Conservation (phyloP, 35 echinoderm and acorn worm genomes). For the Ptychodera flava region DNA sequence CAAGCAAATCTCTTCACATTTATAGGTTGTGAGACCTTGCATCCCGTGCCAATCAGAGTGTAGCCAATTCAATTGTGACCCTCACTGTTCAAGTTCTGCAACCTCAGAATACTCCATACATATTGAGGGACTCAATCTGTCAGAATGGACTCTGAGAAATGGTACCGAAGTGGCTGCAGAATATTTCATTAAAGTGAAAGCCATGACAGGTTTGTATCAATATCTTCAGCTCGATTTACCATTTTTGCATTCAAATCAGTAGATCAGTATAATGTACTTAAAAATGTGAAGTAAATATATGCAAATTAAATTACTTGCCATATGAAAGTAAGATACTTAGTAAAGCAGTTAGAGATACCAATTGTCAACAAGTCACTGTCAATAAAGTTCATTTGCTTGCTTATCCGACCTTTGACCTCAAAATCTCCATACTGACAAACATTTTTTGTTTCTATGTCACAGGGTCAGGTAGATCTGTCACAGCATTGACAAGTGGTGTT, state of each 20-base stretch:
- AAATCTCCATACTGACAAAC: too few species aligned
- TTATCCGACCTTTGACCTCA: too few species aligned
- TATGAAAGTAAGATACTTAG: too few species aligned
- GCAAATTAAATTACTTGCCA: too few species aligned
- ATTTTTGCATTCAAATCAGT: too few species aligned
- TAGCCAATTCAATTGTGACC: constrained; percentile 19
- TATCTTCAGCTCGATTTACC: too few species aligned
- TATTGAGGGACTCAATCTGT: constrained; percentile 10
- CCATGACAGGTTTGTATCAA: background rate
- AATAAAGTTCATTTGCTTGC: too few species aligned
- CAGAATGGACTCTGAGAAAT: background rate
- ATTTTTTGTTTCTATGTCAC: too few species aligned
- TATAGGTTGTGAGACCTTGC: constrained; percentile 21
- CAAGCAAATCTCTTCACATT: background rate
- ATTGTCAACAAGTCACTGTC: too few species aligned
- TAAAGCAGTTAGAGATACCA: too few species aligned
- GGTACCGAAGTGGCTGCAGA: background rate
- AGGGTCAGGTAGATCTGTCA: background rate
- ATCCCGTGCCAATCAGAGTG: constrained; percentile 21
- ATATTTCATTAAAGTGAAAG: background rate
- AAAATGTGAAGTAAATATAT: too few species aligned
- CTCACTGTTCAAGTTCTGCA: background rate
- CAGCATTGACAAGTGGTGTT: constrained; percentile 21
- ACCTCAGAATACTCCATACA: background rate
- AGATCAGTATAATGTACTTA: too few species aligned